A percentile compares a stretch with the other conserved stretches of the same genome.
Evolutionary conservation across 2,113 vertebrate species (phyloP).

Genomic region (Tinamus guttatus): DNA sequence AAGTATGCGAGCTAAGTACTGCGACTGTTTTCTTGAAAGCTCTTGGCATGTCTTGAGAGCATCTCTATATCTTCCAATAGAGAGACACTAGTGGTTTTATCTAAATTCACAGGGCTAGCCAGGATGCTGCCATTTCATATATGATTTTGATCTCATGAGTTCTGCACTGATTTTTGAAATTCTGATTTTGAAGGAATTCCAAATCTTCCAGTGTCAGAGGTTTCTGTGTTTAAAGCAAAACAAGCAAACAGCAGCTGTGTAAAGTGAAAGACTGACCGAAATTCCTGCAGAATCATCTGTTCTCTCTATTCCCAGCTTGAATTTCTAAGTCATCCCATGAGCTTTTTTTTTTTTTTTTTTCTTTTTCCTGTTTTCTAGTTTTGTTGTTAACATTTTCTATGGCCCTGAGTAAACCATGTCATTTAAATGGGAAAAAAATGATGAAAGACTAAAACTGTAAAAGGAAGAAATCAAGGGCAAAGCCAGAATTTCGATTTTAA

Average conservation of each 20-base stretch:
- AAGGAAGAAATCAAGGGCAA: constrained; percentile 28
- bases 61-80: not conserved
- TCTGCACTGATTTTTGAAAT: not conserved
- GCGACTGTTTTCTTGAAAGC: not conserved
- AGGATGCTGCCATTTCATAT: not conserved
- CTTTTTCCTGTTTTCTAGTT: not conserved
- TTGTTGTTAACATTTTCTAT: not conserved
- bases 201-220: not conserved
- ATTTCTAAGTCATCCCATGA: fast-evolving
- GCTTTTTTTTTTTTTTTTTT: no score
- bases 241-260: fast-evolving
- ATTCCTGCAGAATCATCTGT: not conserved
- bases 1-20: not conserved
- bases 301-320: fast-evolving
- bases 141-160: not conserved
- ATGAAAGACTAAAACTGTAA: not conserved
- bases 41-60: not conserved
- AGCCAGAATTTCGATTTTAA: constrained; percentile 44
- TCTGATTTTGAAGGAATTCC: not conserved
- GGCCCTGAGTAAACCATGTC: not conserved
- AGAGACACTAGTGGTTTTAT: fast-evolving
- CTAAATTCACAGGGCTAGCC: fast-evolving
- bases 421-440: not conserved
- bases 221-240: not conserved
- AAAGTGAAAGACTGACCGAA: not conserved